These are phyloP conservation scores for Morpho helenor DNA, from an alignment of 2,888 invertebrate genomes.

Conservation along the genomic window DNA sequence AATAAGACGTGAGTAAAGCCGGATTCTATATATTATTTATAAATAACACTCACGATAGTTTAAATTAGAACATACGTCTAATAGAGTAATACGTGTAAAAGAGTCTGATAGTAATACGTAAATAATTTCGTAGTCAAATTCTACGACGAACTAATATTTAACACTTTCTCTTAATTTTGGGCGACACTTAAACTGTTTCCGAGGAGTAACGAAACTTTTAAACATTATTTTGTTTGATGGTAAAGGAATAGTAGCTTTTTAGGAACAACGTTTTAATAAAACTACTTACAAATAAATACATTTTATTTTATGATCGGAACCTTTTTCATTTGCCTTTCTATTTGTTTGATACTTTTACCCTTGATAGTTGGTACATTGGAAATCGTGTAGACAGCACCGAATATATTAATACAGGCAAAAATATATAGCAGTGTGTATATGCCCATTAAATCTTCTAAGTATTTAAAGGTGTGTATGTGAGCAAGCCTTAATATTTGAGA, in stretches of 20 bases:
- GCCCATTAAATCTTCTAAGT: slow-evolving; percentile 55
- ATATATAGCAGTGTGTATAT: slow-evolving; percentile 54
- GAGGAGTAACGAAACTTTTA: too few species aligned
- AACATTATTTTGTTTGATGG: background rate
- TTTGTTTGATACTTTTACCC: slow-evolving; percentile 45
- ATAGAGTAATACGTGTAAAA: too few species aligned
- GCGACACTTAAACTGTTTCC: too few species aligned
- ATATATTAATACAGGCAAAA: slow-evolving; percentile 55
- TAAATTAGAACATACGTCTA: too few species aligned
- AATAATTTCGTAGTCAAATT: too few species aligned
- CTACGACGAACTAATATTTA: too few species aligned
- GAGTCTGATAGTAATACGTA: too few species aligned
- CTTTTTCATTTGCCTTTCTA: slow-evolving; percentile 57
- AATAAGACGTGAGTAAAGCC: too few species aligned
- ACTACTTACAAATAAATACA: background rate
- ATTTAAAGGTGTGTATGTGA: slow-evolving; percentile 53
- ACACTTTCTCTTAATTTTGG: too few species aligned
- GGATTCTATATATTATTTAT: too few species aligned
- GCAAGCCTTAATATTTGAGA: slow-evolving; percentile 49
- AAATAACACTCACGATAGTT: too few species aligned
- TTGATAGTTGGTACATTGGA: slow-evolving; percentile 49
- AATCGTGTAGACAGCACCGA: slow-evolving; percentile 53
- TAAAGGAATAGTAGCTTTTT: background rate
- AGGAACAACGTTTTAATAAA: background rate
- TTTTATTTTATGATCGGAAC: slow-evolving; percentile 43